These are phyloP conservation scores for Drosophila kurseongensis DNA, from an alignment of 1,140 invertebrate genomes.

Conservation along the genomic window DNA sequence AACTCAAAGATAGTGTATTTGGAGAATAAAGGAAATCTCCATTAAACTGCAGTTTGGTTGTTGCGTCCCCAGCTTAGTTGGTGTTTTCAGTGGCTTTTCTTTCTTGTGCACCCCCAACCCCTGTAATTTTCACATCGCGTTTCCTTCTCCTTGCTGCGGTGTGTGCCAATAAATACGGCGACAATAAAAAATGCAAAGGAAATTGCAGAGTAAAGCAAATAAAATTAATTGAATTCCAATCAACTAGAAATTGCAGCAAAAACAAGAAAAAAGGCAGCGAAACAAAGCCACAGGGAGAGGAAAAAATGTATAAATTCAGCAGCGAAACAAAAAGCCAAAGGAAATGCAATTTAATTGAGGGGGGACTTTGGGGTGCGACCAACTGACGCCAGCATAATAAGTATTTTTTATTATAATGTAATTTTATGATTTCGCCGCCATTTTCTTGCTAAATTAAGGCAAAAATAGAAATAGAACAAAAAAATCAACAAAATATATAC, in stretches of 20 bases:
- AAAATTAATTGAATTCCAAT: slow-evolving; percentile 84
- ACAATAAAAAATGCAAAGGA: slow-evolving; percentile 82
- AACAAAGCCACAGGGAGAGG: slow-evolving; percentile 58
- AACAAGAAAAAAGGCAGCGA: slow-evolving; percentile 43
- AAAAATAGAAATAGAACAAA: slow-evolving; percentile 78
- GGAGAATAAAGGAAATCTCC: slow-evolving; percentile 43
- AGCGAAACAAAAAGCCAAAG: slow-evolving; percentile 36
- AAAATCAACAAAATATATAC: slow-evolving; percentile 30
- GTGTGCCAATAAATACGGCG: slow-evolving; percentile 72
- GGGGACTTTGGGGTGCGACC: slow-evolving; percentile 28
- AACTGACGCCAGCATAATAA: slow-evolving; percentile 59
- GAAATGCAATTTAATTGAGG: slow-evolving; percentile 67
- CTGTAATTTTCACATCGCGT: not conserved
- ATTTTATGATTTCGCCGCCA: slow-evolving; percentile 80
- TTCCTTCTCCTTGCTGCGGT: slow-evolving; percentile 49
- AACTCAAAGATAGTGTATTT: slow-evolving; percentile 5
- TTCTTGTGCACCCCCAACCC: slow-evolving; percentile 8
- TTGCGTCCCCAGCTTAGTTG: slow-evolving; percentile 41
- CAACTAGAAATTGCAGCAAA: slow-evolving; percentile 77
- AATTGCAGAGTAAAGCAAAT: slow-evolving; percentile 83
- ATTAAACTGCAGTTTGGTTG: slow-evolving; percentile 69
- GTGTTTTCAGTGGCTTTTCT: slow-evolving; percentile 32
- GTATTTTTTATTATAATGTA: slow-evolving; percentile 80
- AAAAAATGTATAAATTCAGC: slow-evolving; percentile 80
- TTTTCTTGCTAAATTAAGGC: slow-evolving; percentile 82